Evolutionary conservation across 1,140 invertebrate species (phyloP), one percentile per base, ranked within the genome.

Genomic region (Aphaenogaster rudis): DNA sequence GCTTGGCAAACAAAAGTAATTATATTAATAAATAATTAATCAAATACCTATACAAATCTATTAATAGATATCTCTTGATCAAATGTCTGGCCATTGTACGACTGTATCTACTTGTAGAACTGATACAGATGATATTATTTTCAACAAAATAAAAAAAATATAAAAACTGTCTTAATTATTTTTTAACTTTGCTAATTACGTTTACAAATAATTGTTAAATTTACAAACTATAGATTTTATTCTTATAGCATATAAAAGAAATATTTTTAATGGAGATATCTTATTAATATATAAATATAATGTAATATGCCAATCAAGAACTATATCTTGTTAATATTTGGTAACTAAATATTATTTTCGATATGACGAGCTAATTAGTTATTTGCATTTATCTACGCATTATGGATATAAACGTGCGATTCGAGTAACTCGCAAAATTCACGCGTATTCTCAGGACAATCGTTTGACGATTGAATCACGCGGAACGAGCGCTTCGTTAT

Each of bases 401-500:
- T 48, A 4, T 57, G 8, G 1, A 0, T 48, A 17, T 28, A 28
- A 76, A 50, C 9, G 21, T 63, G 45, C 13, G 9, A 78, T 17
- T 48, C 17, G 2, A 3, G 45, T n/a, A 13, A 63, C 5, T 78
- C 15, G 21, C 11, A 11, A 33, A 28, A 72, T 36, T 54, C 17
- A 13, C 17, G 39, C 39, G 17, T 45, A 50, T 57, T 74, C 33
- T 13, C 28, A 76, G 17, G 28, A 21, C 33, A 28, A 82, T 48
- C n/a, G 13, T 76, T 84, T 76, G 48, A 63, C 39, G 80, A 82
- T 74, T 13, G 80, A 61, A 84, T 84, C 33, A 50, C 33, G 54
- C 28, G 69, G 6, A 61, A 39, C 42, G 69, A 48, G 42, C 42
- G 7, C 42, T 36, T 84, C 54, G 52, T 61, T 76, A 74, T 84